phyloP scores from a whole-genome alignment of 2,113 vertebrate species.

The Antechinus stuartii region DNA sequence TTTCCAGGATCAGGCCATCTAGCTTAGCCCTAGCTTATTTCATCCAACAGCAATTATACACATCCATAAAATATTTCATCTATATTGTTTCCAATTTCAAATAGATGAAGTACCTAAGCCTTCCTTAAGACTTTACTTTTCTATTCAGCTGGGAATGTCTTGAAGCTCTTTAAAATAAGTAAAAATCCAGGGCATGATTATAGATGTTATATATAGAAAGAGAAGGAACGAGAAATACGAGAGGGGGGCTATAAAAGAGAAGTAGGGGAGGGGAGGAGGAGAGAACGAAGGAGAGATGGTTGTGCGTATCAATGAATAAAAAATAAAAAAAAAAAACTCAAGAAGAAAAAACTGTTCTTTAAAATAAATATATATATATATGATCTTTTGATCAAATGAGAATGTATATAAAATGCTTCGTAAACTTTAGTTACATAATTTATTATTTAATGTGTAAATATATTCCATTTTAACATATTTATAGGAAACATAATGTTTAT shows the following conservation, averaged over 20 bases:
- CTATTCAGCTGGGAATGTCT: neutral
- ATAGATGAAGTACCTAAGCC: neutral
- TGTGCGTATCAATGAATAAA: neutral
- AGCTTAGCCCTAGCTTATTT: neutral
- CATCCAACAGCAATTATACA: neutral
- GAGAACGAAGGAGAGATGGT: neutral
- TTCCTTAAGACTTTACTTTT: neutral
- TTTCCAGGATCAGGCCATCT: neutral
- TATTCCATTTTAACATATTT: neutral
- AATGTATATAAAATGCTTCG: neutral
- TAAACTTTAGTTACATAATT: neutral
- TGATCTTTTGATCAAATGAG: neutral
- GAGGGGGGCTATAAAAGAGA: neutral
- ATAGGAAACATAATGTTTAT: neutral
- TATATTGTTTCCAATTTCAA: neutral
- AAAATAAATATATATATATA: neutral
- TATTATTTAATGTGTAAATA: neutral
- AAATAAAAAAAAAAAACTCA: neutral
- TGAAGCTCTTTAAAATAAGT: neutral
- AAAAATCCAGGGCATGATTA: neutral
- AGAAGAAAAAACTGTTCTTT: neutral
- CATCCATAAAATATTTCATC: neutral
- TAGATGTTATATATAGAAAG: neutral
- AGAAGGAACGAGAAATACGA: neutral
- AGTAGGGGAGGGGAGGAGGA: neutral